phyloP scores from a whole-genome alignment of 2,888 invertebrate species.

The Drosophila sordidapex region DNA sequence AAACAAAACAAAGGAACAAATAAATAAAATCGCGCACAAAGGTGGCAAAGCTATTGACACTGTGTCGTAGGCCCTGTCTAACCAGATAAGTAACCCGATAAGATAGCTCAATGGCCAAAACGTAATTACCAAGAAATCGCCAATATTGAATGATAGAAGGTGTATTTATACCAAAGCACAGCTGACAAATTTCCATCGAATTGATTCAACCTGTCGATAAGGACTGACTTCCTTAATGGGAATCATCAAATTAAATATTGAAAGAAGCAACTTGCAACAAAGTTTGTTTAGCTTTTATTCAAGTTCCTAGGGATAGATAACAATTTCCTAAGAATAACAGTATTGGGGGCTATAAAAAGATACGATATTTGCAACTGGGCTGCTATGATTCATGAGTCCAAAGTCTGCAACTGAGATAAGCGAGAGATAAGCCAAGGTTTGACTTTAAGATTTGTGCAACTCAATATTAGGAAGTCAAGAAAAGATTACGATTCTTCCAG shows the following conservation, averaged over 20 bases:
- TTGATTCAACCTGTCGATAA: constrained; percentile 6
- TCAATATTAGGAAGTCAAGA: too few species aligned
- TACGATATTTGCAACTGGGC: neutral
- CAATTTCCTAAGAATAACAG: neutral
- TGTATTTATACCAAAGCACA: constrained; percentile 10
- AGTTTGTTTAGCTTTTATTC: neutral
- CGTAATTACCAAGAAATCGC: constrained; percentile 25
- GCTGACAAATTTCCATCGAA: constrained; percentile 12
- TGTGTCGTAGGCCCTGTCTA: constrained; percentile 62
- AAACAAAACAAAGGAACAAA: neutral
- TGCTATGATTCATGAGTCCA: neutral
- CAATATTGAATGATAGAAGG: constrained; percentile 27
- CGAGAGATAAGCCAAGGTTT: too few species aligned
- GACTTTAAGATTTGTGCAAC: too few species aligned
- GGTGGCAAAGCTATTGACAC: constrained; percentile 41
- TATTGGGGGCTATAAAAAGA: neutral
- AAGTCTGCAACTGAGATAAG: too few species aligned
- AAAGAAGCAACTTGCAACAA: too few species aligned
- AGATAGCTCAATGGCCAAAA: constrained; percentile 53
- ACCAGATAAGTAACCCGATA: constrained; percentile 65
- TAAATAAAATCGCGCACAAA: neutral
- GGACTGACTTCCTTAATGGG: neutral
- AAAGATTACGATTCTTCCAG: too few species aligned
- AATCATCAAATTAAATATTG: neutral
- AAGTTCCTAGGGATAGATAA: neutral